Percentiles rank a stretch among this genome's conserved stretches.
Conservation (phyloP, 2,888 invertebrate genomes). For the Apeira syringaria region DNA sequence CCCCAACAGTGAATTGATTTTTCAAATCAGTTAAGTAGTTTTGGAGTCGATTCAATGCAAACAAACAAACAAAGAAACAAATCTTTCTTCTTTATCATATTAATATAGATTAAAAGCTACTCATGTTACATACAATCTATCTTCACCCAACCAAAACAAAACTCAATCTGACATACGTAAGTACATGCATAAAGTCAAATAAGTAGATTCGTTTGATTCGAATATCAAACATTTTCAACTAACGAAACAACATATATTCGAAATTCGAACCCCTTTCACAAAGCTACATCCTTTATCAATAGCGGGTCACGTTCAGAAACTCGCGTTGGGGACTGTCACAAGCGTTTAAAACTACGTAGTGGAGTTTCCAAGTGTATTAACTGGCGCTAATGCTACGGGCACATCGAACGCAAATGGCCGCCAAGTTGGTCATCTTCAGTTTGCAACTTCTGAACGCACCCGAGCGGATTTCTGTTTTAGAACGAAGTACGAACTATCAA, state of each 20-base stretch:
- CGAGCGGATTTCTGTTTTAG: constrained; percentile 13
- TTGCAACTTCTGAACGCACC: constrained; percentile 20
- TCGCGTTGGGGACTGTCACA: constrained; percentile 56
- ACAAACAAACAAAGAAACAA: no score
- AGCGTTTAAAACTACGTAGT: constrained; percentile 61
- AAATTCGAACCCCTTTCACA: constrained; percentile 20
- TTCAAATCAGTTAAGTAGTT: no score
- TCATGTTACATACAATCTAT: no score
- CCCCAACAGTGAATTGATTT: no score
- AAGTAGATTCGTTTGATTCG: constrained; percentile 16
- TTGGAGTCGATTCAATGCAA: no score
- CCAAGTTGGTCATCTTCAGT: constrained; percentile 25
- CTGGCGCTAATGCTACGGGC: constrained; percentile 46
- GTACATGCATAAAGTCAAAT: constrained; percentile 11
- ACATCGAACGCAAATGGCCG: constrained; percentile 46
- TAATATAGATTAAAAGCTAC: no score
- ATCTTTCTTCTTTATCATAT: no score
- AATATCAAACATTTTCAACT: constrained; percentile 19
- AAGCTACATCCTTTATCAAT: constrained; percentile 46
- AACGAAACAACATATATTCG: constrained; percentile 20
- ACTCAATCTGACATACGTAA: constrained; percentile 5
- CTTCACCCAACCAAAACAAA: neutral
- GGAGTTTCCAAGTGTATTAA: constrained; percentile 64
- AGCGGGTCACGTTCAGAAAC: constrained; percentile 54
- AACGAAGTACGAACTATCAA: constrained; percentile 6